Conservation (phyloP, 2,113 vertebrate genomes). For the Piaya cayana region DNA sequence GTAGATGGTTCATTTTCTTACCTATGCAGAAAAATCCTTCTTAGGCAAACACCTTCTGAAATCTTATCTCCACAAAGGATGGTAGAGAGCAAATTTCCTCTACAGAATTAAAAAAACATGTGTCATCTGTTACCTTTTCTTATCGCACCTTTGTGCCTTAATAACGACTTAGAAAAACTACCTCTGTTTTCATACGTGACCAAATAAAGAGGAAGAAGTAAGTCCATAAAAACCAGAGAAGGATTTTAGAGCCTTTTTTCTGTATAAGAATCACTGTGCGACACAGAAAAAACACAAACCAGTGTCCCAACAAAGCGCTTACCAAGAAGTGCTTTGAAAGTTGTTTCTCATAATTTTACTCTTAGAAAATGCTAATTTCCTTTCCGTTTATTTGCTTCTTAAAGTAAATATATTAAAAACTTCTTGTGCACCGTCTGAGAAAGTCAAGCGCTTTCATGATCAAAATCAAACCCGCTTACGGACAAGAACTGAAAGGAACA, state of each 20-base stretch:
- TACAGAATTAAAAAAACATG: not conserved
- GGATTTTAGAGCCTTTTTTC: not conserved
- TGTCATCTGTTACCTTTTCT: not conserved
- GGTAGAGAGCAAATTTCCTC: not conserved
- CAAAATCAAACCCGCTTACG: accelerated
- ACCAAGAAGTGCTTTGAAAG: not conserved
- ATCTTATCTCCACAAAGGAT: not conserved
- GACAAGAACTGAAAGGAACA: not conserved
- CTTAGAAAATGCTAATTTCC: not conserved
- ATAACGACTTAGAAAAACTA: not conserved
- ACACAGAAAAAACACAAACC: too few relatives aligned
- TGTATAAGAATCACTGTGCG: not conserved
- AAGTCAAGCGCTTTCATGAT: not conserved
- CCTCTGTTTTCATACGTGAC: not conserved
- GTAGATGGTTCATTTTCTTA: not conserved
- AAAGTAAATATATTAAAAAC: not conserved
- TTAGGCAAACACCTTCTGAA: not conserved
- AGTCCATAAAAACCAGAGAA: not conserved
- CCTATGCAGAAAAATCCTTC: not conserved
- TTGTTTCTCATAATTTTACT: not conserved
- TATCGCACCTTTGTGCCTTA: accelerated
- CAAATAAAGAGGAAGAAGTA: not conserved
- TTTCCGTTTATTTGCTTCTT: not conserved
- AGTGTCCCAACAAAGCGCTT: not conserved
- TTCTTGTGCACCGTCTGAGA: not conserved